phyloP scores from a whole-genome alignment of 2,888 invertebrate species.

The Therioaphis trifolii region DNA sequence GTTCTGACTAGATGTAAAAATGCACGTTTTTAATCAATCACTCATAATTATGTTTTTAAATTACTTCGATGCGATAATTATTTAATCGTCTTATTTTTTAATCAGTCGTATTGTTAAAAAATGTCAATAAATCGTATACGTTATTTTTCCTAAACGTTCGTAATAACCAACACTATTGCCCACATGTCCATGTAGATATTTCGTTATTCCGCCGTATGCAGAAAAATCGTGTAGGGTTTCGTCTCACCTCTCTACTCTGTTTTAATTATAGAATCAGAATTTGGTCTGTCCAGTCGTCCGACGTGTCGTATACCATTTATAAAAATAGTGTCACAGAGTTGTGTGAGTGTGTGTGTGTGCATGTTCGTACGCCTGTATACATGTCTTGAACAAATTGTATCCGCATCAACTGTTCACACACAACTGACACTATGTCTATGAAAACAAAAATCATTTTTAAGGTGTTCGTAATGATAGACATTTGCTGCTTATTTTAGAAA shows the following conservation, averaged over 20 bases:
- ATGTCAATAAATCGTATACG: background rate
- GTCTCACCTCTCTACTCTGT: slow-evolving; percentile 53
- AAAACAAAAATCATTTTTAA: slow-evolving; percentile 42
- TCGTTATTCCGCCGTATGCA: slow-evolving; percentile 37
- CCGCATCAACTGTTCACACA: slow-evolving; percentile 42
- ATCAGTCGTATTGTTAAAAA: background rate
- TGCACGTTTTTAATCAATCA: background rate
- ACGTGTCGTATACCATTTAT: slow-evolving; percentile 58
- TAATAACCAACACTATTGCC: background rate
- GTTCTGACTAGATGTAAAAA: slow-evolving; percentile 30
- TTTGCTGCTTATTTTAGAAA: slow-evolving; percentile 51
- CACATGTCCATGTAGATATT: background rate
- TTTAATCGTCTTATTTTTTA: too few species aligned
- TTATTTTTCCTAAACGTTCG: background rate
- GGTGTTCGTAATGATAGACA: slow-evolving; percentile 40
- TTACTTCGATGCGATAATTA: background rate
- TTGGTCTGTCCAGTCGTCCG: slow-evolving; percentile 59
- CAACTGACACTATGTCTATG: slow-evolving; percentile 33
- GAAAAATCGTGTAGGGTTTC: slow-evolving; percentile 57
- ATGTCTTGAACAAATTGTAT: slow-evolving; percentile 48
- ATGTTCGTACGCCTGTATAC: slow-evolving; percentile 16
- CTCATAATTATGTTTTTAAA: background rate
- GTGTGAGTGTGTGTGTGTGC: background rate
- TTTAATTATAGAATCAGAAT: slow-evolving; percentile 62
- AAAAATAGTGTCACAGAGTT: slow-evolving; percentile 57